A percentile compares a stretch with the other conserved stretches of the same genome.
Evolutionary conservation across 2,888 invertebrate species (phyloP).

Genomic region (Ormyrus labotus): DNA sequence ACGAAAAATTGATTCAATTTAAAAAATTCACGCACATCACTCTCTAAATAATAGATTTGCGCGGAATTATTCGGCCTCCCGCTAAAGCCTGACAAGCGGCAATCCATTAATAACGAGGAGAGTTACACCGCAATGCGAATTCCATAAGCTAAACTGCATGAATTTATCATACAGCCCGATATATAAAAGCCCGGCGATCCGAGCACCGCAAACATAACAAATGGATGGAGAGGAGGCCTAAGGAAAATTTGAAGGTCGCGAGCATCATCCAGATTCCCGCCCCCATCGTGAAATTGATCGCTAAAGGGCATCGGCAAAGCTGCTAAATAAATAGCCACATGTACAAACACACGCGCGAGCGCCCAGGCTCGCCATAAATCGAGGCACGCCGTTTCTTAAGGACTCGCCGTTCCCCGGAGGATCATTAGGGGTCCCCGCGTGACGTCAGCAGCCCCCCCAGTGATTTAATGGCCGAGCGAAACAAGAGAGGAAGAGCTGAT

Average conservation of each 20-base stretch:
- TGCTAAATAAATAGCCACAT: constrained; percentile 40
- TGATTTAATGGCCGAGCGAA: constrained; percentile 35
- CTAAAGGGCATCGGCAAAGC: constrained; percentile 19
- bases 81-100: too few species aligned
- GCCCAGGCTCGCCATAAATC: constrained; percentile 5
- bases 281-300: constrained; percentile 22
- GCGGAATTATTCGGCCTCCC: too few species aligned
- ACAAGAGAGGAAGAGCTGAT: constrained; percentile 11
- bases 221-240: constrained; percentile 1
- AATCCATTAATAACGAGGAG: too few species aligned
- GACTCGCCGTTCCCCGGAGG: constrained; percentile 33
- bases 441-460: constrained; percentile 43
- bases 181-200: background rate
- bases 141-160: background rate
- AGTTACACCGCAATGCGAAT: too few species aligned
- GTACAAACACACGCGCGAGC: background rate
- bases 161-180: background rate
- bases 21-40: too few species aligned
- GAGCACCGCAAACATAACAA: background rate
- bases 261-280: background rate
- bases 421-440: constrained; percentile 31
- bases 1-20: too few species aligned
- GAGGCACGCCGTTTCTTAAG: constrained; percentile 17
- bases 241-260: constrained; percentile 22
- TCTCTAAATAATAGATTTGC: too few species aligned